These are phyloP conservation scores for Labroides dimidiatus DNA, from an alignment of 2,797 vertebrate species.

Conservation along the genomic window DNA sequence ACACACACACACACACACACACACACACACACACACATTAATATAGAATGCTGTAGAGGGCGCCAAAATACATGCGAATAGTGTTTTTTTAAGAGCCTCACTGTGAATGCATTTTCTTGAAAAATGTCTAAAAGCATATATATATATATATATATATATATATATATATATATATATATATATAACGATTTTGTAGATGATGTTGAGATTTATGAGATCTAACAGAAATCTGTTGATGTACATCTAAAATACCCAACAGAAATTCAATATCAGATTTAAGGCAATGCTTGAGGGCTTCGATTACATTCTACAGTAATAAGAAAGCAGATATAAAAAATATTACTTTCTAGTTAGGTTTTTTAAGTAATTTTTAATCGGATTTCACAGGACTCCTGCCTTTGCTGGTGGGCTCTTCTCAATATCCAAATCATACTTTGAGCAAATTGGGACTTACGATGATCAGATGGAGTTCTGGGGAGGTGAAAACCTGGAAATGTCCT, in stretches of 20 bases:
- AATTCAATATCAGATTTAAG: too few species aligned
- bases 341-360: too few species aligned
- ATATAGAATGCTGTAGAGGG: neutral
- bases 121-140: too few species aligned
- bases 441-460: conserved; percentile 89
- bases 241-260: neutral
- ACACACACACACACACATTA: neutral
- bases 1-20: neutral
- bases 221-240: neutral
- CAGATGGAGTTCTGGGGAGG: conserved; percentile 93
- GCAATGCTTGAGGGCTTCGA: too few species aligned
- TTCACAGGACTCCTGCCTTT: conserved; percentile 85
- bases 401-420: conserved; percentile 90
- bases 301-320: neutral
- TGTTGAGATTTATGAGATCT: neutral
- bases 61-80: too few species aligned
- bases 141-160: too few species aligned
- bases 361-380: neutral
- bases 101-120: too few species aligned
- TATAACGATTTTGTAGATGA: too few species aligned
- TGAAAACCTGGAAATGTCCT: conserved; percentile 93
- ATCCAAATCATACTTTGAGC: conserved; percentile 89
- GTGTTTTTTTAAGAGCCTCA: too few species aligned
- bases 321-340: too few species aligned
- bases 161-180: too few species aligned